Conservation (phyloP, 2,888 invertebrate genomes). For the Phortica magna region DNA sequence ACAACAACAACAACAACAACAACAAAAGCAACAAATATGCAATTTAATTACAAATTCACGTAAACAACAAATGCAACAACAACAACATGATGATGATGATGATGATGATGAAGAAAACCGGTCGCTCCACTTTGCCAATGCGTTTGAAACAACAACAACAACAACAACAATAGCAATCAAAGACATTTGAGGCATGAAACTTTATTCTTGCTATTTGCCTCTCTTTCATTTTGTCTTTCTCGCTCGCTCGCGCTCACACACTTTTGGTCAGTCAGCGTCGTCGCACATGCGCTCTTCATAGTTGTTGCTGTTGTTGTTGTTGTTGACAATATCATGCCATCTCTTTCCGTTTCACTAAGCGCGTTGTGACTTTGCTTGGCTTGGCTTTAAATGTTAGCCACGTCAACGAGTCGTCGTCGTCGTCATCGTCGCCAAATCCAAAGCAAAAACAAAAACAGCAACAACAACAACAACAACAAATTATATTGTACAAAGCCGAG, state of each 20-base stretch:
- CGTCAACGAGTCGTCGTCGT: not conserved
- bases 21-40: constrained; percentile 6
- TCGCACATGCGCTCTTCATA: not conserved
- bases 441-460: not conserved
- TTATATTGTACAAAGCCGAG: not conserved
- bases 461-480: not conserved
- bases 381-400: not conserved
- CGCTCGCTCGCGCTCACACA: constrained; percentile 24
- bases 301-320: not conserved
- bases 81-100: constrained; percentile 3
- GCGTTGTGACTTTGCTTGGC: not conserved
- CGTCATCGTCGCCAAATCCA: not conserved
- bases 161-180: constrained; percentile 8
- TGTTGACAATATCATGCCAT: not conserved
- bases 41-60: not conserved
- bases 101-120: constrained; percentile 14
- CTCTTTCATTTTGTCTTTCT: constrained; percentile 40
- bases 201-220: not conserved
- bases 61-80: constrained; percentile 23
- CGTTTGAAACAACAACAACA: not conserved
- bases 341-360: constrained; percentile 34
- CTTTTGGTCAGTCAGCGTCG: not conserved
- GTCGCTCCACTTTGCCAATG: constrained; percentile 7
- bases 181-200: constrained; percentile 9
- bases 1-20: constrained; percentile 17